Percentiles rank a stretch among this genome's conserved stretches.
Conservation (phyloP, 1,140 invertebrate species). For the Cotesia typhae region DNA sequence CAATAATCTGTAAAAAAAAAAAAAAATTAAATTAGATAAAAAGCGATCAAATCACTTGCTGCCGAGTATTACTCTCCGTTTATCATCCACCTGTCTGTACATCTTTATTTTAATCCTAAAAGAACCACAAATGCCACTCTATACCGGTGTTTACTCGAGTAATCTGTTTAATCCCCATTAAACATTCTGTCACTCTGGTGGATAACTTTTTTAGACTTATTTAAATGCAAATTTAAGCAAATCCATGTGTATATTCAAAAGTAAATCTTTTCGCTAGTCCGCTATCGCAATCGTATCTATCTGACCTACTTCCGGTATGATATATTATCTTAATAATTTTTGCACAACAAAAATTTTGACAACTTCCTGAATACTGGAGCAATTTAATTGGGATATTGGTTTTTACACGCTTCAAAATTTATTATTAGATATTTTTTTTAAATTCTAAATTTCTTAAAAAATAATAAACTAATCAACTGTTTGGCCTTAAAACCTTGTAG, state of each 20-base stretch:
- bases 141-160: background rate
- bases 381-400: background rate
- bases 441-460: no score
- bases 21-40: background rate
- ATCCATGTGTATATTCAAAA: constrained; percentile 18
- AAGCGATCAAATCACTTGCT: background rate
- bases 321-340: constrained; percentile 8
- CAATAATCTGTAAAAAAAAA: no score
- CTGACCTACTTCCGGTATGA: constrained; percentile 27
- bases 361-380: background rate
- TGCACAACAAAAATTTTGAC: background rate
- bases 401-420: background rate
- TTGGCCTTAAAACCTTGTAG: no score
- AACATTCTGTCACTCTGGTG: constrained; percentile 18
- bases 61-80: background rate
- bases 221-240: constrained; percentile 27
- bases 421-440: no score
- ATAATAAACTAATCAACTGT: no score
- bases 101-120: constrained; percentile 1
- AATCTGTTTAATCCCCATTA: constrained; percentile 27
- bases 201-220: constrained; percentile 14
- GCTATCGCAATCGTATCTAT: background rate
- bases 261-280: constrained; percentile 13
- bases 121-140: constrained; percentile 15
- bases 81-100: constrained; percentile 13